Percentiles rank a stretch among this genome's conserved stretches.
phyloP scores from a whole-genome alignment of 2,113 vertebrate species.

The Thomomys bottae region DNA sequence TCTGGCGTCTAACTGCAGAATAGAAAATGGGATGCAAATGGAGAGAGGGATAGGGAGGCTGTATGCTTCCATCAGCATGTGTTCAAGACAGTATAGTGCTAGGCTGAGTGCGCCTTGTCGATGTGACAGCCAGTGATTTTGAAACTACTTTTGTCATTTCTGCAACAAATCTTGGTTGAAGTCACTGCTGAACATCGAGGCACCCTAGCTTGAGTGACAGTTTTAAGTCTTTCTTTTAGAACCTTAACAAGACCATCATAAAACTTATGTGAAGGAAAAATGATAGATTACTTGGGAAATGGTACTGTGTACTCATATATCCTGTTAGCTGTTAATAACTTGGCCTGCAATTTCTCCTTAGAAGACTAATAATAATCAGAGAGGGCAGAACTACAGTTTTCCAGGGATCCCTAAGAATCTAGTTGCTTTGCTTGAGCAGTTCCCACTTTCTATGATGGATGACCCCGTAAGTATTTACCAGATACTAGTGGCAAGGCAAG shows the following conservation, averaged over 20 bases:
- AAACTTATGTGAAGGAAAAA: not conserved
- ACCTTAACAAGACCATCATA: not conserved
- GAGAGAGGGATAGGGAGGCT: not conserved
- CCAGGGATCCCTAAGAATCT: not conserved
- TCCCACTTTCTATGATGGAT: not conserved
- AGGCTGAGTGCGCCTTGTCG: not conserved
- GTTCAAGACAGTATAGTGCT: not conserved
- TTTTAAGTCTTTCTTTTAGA: constrained; percentile 29
- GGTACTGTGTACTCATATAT: not conserved
- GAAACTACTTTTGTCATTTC: constrained; percentile 25
- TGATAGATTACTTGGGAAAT: not conserved
- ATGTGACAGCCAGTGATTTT: not conserved
- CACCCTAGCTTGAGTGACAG: not conserved
- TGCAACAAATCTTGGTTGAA: not conserved
- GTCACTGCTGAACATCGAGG: constrained; percentile 4
- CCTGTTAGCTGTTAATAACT: not conserved
- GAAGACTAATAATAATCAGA: not conserved
- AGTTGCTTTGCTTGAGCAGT: not conserved
- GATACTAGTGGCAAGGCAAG: not conserved
- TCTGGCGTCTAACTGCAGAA: not conserved
- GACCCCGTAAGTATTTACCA: not conserved
- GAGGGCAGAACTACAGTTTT: not conserved
- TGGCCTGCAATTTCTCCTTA: not conserved
- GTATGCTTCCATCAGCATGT: not conserved
- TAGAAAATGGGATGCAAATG: not conserved